These are phyloP conservation scores for Leptatherina wallacei DNA, from an alignment of 2,797 vertebrate species.

Conservation along the genomic window DNA sequence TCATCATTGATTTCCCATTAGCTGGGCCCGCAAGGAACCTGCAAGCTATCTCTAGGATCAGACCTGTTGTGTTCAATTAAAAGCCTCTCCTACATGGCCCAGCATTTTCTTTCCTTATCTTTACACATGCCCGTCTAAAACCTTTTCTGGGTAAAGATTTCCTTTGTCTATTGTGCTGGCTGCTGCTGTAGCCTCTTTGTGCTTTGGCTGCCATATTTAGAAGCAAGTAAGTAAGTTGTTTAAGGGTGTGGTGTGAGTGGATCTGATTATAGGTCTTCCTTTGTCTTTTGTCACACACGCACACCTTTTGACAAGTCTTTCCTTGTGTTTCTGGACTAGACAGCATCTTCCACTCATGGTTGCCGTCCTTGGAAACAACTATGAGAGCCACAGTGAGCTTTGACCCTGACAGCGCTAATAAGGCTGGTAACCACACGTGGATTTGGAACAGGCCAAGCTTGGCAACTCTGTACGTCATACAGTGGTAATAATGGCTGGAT, in stretches of 20 bases:
- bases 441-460: slow-evolving; percentile 32
- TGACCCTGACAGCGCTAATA: slow-evolving; percentile 59
- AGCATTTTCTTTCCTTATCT: slow-evolving; percentile 38
- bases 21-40: slow-evolving; percentile 37
- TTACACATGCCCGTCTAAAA: neutral
- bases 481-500: slow-evolving; percentile 55
- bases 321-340: slow-evolving; percentile 32
- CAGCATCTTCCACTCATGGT: slow-evolving; percentile 17
- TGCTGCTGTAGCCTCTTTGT: slow-evolving; percentile 22
- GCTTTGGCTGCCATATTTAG: slow-evolving; percentile 42
- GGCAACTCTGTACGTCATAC: slow-evolving; percentile 33
- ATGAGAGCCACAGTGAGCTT: slow-evolving; percentile 39
- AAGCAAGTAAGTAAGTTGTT: slow-evolving; percentile 49
- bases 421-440: slow-evolving; percentile 56
- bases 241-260: slow-evolving; percentile 52
- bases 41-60: slow-evolving; percentile 62
- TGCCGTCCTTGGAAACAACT: slow-evolving; percentile 26
- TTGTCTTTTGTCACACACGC: slow-evolving; percentile 23
- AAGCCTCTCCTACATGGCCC: slow-evolving; percentile 36
- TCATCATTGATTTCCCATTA: slow-evolving; percentile 79
- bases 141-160: slow-evolving; percentile 25
- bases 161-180: slow-evolving; percentile 43
- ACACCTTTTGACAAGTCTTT: slow-evolving; percentile 45
- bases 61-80: slow-evolving; percentile 72
- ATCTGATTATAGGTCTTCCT: slow-evolving; percentile 53